Evolutionary conservation across 2,113 vertebrate genomes (phyloP), one percentile per base, ranked within the genome.

Genomic region (Paramormyrops kingsleyae): DNA sequence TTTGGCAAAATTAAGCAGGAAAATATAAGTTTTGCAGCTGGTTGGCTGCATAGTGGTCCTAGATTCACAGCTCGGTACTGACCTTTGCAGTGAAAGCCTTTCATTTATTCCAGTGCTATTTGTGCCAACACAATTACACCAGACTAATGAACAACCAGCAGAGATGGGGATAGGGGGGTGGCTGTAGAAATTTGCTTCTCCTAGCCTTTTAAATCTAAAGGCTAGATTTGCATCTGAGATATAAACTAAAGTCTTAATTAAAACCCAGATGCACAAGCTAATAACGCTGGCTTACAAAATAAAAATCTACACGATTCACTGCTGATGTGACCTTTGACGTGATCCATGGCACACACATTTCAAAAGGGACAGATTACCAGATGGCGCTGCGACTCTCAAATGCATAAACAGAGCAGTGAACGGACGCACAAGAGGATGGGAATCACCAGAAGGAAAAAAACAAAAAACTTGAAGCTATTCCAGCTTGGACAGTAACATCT

Each of bases 221-320:
- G 92, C 89, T 92, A 92, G 90, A 92, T 92, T 93, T 92, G 91
- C 93, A 92, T 93, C 91, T 92, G 89, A 90, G 91, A 92, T 89
- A 90, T 91, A 92, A 92, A 92, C 91, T 92, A 91, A 91, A 91
- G 89, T 90, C 91, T 89, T 91, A 88, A 92, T 92, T 93, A 91
- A 93, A 91, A 92, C 92, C 90, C 91, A 92, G 91, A 91, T 91
- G 44, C 35, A 49, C n/a, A 46, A 27, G 46, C 77, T 66, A 50
- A 89, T 49, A 80, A 15, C 47, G 15, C 86, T 53, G 24, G 13
- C 31, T 12, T 42, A 56, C n/a, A 39, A 87, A 85, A 31, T 35
- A 44, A 89, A 83, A 85, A 24, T 83, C 50, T 47, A 15, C 24
- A 70, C 35, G 9, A 86, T 86, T 89, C 74, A 56, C 80, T 35